Evolutionary conservation across 2,113 vertebrate genomes (phyloP).

Genomic region (Aptenodytes patagonicus): DNA sequence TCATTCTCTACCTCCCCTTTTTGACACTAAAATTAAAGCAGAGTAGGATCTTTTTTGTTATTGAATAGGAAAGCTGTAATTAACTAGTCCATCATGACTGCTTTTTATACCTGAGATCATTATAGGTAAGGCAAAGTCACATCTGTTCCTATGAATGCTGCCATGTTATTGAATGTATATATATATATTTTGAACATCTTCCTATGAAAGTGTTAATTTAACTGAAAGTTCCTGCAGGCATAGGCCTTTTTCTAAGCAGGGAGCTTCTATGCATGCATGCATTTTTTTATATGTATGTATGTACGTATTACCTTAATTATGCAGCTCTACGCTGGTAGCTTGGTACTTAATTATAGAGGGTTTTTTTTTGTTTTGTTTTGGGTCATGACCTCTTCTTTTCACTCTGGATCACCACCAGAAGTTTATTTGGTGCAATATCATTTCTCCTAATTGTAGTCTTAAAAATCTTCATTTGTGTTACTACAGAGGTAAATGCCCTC

Average conservation of each 20-base stretch:
- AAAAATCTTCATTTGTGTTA: background rate
- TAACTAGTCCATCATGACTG: conserved; percentile 2
- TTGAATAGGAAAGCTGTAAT: conserved; percentile 14
- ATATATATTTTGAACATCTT: background rate
- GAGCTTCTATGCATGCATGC: background rate
- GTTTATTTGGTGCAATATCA: background rate
- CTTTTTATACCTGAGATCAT: conserved; percentile 6
- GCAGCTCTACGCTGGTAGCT: background rate
- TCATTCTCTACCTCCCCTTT: background rate
- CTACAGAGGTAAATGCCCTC: background rate
- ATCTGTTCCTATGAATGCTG: background rate
- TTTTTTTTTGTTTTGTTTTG: background rate
- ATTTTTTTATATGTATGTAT: background rate
- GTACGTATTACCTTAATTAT: background rate
- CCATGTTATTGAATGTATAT: background rate
- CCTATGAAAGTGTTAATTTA: background rate
- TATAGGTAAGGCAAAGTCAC: background rate
- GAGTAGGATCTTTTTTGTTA: background rate
- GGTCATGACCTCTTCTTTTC: background rate
- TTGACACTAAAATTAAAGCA: conserved; percentile 9
- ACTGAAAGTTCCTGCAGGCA: background rate
- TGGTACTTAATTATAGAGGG: background rate
- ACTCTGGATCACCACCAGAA: background rate
- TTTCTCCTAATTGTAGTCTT: background rate
- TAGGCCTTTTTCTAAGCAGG: background rate